Percentiles rank a stretch among this genome's conserved stretches.
These are phyloP conservation scores for Euura saliciscinereae DNA, from an alignment of 1,140 invertebrate species.

Conservation along the genomic window DNA sequence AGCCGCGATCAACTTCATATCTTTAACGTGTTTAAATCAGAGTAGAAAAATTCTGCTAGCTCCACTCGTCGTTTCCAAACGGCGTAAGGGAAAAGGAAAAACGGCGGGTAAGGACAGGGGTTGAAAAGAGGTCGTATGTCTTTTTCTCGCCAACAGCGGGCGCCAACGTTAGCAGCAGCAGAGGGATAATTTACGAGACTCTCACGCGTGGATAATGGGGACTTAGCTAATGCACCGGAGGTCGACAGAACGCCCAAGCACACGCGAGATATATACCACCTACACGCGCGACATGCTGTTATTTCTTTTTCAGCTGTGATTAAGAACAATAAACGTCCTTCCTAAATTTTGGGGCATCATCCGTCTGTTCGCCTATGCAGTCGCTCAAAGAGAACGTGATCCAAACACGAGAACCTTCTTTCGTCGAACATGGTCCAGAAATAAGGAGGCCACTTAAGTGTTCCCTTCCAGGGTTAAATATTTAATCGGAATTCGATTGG, in stretches of 20 bases:
- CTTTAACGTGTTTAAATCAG: no score
- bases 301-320: not conserved
- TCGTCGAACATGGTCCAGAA: slow-evolving; percentile 27
- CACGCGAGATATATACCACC: not conserved
- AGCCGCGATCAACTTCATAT: no score
- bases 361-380: not conserved
- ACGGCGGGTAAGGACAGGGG: not conserved
- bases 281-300: not conserved
- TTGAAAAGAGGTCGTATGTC: slow-evolving; percentile 44
- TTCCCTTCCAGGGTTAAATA: slow-evolving; percentile 49
- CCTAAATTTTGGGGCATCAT: not conserved
- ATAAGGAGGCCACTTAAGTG: slow-evolving; percentile 38
- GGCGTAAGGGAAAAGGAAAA: not conserved
- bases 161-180: slow-evolving; percentile 16
- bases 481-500: slow-evolving; percentile 56
- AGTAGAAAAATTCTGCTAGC: not conserved
- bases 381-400: not conserved
- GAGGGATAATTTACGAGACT: slow-evolving; percentile 57
- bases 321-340: not conserved
- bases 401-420: not conserved
- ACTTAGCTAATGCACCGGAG: slow-evolving; percentile 53
- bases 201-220: slow-evolving; percentile 57
- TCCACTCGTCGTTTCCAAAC: not conserved
- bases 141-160: slow-evolving; percentile 53
- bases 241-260: not conserved